Evolutionary conservation across 64 coral and sea anemone genomes (phyloP), one percentile per base, ranked within the genome.

Genomic region (Montipora efflorescens): DNA sequence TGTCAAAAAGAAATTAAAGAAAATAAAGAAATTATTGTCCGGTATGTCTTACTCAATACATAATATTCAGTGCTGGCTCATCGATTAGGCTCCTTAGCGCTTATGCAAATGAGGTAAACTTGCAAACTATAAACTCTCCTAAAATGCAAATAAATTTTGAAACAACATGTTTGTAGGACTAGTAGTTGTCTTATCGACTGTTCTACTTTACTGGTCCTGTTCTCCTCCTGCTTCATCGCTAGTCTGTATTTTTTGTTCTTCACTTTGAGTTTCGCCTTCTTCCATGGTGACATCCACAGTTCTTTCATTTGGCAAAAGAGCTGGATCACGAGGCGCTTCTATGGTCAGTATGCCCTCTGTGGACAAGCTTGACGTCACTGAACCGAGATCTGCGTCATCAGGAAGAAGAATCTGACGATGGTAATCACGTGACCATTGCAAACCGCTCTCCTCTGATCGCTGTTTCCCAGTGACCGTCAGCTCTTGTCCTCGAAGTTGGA

Each of bases 341-440:
- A 98, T 90, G 47, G 82, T 94, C 51, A 98, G 83, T 11, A 87
- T 51, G 8, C 97, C 97, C 47, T 91, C 94, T 50, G 88, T 95
- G 20, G 82, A 79, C 8, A 98, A 70, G 4, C 83, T 81, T 45
- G 97, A 90, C 14, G 68, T 91, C 48, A 98, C 61, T 23, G 97
- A 89, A n/a, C 92, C 77, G 87, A 98, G 87, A 51, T 91, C 94
- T 28, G 91, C 92, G 68, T 96, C 97, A 82, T 89, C 77, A 14
- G 97, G 97, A 18, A 98, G 88, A 25, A 90, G 73, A 78, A 98
- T 96, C 9, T 93, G 91, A 15, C 97, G 94, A 9, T 89, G 95
- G 53, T 91, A 95, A 8, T 92, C 82, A 43, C 89, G 83, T 74
- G 97, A 90, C 23, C 72, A 53, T 9, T 81, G 52, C 13, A 74